Percentiles rank a stretch among this genome's conserved stretches.
These are phyloP conservation scores for Phaetusa simplex DNA, from an alignment of 2,113 vertebrate species.

Conservation along the genomic window DNA sequence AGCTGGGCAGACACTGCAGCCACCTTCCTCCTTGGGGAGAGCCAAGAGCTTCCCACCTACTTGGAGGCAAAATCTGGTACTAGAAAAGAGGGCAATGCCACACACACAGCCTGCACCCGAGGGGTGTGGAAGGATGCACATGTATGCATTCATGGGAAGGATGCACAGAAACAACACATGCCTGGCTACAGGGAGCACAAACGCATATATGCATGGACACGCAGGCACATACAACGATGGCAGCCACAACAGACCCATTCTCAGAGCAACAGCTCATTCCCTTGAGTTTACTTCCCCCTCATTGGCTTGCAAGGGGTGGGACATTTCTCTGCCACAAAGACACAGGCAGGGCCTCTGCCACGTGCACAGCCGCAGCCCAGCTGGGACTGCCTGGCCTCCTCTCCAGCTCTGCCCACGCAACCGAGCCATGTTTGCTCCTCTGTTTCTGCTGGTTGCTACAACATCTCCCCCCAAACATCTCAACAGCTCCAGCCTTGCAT, in stretches of 20 bases:
- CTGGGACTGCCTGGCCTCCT: constrained; percentile 6
- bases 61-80: neutral
- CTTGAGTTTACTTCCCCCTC: neutral
- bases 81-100: neutral
- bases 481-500: neutral
- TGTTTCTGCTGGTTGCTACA: constrained; percentile 60
- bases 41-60: neutral
- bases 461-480: constrained; percentile 45
- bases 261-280: neutral
- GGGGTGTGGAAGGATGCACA: neutral
- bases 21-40: neutral
- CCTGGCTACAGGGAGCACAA: neutral
- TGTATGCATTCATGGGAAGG: neutral
- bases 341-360: neutral
- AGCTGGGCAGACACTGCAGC: neutral
- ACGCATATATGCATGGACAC: neutral
- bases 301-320: neutral
- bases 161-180: fast-evolving
- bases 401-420: constrained; percentile 27
- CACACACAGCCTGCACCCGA: fast-evolving
- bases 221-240: fast-evolving
- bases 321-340: neutral
- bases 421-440: neutral
- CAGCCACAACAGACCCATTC: neutral
- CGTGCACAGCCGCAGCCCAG: neutral